A percentile compares a stretch with the other conserved stretches of the same genome.
Conservation (phyloP, 2,888 invertebrate genomes). For the Andrena chrysosceles region DNA sequence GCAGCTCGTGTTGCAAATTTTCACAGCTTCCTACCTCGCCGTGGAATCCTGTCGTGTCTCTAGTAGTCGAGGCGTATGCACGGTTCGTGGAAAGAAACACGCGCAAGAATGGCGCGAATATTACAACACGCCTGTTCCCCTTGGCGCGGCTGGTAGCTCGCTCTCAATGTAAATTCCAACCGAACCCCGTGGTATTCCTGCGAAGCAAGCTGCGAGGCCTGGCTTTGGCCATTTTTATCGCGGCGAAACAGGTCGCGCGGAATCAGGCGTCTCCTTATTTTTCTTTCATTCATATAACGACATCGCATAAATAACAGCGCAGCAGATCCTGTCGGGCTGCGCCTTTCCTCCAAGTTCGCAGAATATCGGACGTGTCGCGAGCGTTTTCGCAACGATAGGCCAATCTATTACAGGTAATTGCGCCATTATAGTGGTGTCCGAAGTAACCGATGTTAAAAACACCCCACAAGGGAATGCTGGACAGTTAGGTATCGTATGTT, state of each 20-base stretch:
- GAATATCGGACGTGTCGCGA: conserved; percentile 14
- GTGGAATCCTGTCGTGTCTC: conserved; percentile 11
- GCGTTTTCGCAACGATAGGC: conserved; percentile 43
- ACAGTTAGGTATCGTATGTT: neutral
- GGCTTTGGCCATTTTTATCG: conserved; percentile 62
- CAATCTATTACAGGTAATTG: conserved; percentile 37
- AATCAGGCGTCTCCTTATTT: conserved; percentile 64
- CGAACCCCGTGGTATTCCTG: conserved; percentile 50
- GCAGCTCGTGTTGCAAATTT: conserved; percentile 17
- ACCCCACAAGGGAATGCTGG: neutral
- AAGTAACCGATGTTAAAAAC: neutral
- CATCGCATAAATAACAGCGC: conserved; percentile 52
- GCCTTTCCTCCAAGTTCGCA: neutral
- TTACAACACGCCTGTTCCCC: conserved; percentile 51
- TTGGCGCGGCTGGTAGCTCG: conserved; percentile 35
- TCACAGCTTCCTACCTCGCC: neutral
- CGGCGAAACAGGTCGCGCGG: conserved; percentile 63
- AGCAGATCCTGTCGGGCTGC: conserved; percentile 29
- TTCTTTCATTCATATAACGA: conserved; percentile 65
- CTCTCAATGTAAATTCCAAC: conserved; percentile 63
- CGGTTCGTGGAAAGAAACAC: conserved; percentile 31
- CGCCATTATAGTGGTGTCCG: neutral
- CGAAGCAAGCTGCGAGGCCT: conserved; percentile 42
- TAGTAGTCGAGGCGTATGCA: neutral
- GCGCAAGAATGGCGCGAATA: conserved; percentile 47